These are phyloP conservation scores for Tragelaphus imberbis DNA, from an alignment of 2,113 vertebrate genomes.

Conservation along the genomic window DNA sequence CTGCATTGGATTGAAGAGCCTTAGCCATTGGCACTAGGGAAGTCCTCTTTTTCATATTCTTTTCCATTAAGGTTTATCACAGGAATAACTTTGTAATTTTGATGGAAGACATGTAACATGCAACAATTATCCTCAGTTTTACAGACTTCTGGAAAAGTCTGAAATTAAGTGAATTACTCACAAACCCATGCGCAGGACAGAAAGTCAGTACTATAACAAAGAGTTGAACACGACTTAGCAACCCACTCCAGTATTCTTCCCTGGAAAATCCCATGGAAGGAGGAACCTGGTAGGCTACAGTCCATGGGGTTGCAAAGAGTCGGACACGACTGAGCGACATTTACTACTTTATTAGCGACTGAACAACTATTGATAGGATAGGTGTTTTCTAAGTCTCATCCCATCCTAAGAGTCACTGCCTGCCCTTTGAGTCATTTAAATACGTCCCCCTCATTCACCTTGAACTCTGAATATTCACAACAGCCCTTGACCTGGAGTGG, in stretches of 20 bases:
- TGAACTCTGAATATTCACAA: background rate
- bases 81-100: background rate
- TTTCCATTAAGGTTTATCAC: background rate
- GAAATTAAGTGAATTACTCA: background rate
- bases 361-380: background rate
- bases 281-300: no score
- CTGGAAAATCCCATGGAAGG: no score
- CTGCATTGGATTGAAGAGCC: background rate
- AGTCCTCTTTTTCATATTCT: background rate
- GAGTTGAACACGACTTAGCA: background rate
- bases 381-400: background rate
- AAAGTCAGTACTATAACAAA: background rate
- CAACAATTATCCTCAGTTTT: background rate
- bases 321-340: background rate
- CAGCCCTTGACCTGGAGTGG: background rate
- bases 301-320: background rate
- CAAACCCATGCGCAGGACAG: background rate
- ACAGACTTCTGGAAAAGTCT: background rate
- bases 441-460: background rate
- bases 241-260: no score
- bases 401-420: background rate
- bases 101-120: background rate
- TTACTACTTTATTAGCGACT: no score
- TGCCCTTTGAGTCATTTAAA: background rate
- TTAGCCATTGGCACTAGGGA: background rate